These are phyloP conservation scores for Chironomus tentans DNA, from an alignment of 2,888 invertebrate species.

Conservation along the genomic window DNA sequence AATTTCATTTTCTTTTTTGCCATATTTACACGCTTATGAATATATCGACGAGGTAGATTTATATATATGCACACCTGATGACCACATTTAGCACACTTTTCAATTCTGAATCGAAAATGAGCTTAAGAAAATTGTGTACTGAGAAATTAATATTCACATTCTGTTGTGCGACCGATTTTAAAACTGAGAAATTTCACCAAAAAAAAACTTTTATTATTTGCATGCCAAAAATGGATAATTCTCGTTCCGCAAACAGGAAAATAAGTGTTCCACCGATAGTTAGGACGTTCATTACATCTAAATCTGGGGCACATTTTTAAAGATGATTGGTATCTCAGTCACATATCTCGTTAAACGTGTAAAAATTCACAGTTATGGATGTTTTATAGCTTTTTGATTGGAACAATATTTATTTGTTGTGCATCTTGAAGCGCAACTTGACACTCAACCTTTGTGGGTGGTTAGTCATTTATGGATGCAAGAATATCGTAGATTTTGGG, in stretches of 20 bases:
- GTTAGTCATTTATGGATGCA: too few species aligned
- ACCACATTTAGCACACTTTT: slow-evolving; percentile 8
- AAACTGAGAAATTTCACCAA: not conserved
- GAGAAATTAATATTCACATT: not conserved
- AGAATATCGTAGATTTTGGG: too few species aligned
- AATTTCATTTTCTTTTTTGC: slow-evolving; percentile 10
- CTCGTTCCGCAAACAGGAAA: not conserved
- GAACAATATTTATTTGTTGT: too few species aligned
- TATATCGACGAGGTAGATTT: not conserved
- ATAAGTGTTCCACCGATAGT: too few species aligned
- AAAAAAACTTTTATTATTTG: not conserved
- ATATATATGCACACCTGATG: not conserved
- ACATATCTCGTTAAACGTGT: too few species aligned
- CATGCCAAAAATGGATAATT: not conserved
- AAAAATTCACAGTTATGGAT: too few species aligned
- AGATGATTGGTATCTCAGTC: too few species aligned
- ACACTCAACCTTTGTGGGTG: too few species aligned
- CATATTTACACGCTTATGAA: slow-evolving; percentile 1
- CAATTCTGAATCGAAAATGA: not conserved
- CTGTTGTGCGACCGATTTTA: not conserved
- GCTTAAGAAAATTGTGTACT: not conserved
- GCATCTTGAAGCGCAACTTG: too few species aligned
- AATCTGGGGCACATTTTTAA: too few species aligned
- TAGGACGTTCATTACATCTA: too few species aligned
- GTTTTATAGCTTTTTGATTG: too few species aligned